phyloP scores from a whole-genome alignment of 2,113 vertebrate species.

The Microtus pennsylvanicus region DNA sequence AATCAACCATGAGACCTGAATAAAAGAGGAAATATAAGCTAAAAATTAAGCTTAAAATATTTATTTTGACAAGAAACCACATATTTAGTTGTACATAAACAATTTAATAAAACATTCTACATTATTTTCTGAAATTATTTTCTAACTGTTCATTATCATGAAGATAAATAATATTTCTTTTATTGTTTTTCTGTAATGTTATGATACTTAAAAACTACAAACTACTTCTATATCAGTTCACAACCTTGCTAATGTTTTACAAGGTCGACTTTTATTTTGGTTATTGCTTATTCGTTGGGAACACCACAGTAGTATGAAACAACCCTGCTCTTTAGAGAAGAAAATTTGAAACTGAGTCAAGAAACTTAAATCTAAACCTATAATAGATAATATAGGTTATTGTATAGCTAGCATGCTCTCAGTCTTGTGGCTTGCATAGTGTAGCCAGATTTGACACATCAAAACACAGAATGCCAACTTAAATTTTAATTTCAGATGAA shows the following conservation, averaged over 20 bases:
- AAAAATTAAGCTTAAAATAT: conserved; percentile 49
- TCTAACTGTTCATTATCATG: neutral
- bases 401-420: neutral
- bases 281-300: neutral
- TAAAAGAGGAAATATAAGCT: conserved; percentile 33
- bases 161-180: neutral
- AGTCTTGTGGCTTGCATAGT: neutral
- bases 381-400: neutral
- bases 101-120: neutral
- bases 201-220: neutral
- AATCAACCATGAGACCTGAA: conserved; percentile 62
- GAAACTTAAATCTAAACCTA: neutral
- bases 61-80: neutral
- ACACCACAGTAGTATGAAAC: neutral
- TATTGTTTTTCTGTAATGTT: neutral
- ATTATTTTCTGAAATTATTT: neutral
- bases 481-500: conserved; percentile 28
- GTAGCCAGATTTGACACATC: neutral
- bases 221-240: neutral
- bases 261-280: neutral
- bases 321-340: neutral
- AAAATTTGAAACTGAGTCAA: neutral
- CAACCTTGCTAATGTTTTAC: neutral
- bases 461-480: neutral
- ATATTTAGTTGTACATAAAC: neutral